Percentiles rank a stretch among this genome's conserved stretches.
Evolutionary conservation across 2,797 vertebrate genomes (phyloP).

Genomic region (Hirundo rustica): DNA sequence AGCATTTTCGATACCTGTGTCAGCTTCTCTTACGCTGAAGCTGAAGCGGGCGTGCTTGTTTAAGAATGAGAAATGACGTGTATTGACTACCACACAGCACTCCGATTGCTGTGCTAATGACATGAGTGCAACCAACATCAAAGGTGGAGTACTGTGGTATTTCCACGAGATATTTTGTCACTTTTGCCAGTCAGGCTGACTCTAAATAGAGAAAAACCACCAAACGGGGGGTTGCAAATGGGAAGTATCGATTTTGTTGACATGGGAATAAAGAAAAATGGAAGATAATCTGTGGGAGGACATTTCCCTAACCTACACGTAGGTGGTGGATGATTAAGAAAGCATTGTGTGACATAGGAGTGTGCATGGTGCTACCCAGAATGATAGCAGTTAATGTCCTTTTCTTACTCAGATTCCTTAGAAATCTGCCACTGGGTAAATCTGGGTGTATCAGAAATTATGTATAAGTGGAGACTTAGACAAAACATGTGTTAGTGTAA

Average conservation of each 20-base stretch:
- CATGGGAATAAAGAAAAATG: not conserved
- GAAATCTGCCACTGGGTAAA: not conserved
- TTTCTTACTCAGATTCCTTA: not conserved
- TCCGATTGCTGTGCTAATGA: not conserved
- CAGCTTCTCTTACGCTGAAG: not conserved
- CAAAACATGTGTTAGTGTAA: not conserved
- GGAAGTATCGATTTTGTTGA: not conserved
- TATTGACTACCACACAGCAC: not conserved
- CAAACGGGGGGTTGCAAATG: rapidly evolving
- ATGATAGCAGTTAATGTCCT: not conserved
- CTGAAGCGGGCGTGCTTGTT: not conserved
- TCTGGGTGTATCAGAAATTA: not conserved
- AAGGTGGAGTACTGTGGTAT: not conserved
- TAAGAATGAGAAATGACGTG: not conserved
- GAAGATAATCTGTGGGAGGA: not conserved
- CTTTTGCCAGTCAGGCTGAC: not conserved
- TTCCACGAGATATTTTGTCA: not conserved
- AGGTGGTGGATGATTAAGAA: not conserved
- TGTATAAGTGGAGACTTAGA: not conserved
- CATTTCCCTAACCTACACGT: rapidly evolving
- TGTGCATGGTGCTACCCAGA: not conserved
- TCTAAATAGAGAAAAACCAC: not conserved
- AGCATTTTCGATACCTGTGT: not conserved
- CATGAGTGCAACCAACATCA: not conserved
- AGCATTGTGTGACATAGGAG: not conserved